These are phyloP conservation scores for Pitangus sulphuratus DNA, from an alignment of 2,797 vertebrate species.

Conservation along the genomic window DNA sequence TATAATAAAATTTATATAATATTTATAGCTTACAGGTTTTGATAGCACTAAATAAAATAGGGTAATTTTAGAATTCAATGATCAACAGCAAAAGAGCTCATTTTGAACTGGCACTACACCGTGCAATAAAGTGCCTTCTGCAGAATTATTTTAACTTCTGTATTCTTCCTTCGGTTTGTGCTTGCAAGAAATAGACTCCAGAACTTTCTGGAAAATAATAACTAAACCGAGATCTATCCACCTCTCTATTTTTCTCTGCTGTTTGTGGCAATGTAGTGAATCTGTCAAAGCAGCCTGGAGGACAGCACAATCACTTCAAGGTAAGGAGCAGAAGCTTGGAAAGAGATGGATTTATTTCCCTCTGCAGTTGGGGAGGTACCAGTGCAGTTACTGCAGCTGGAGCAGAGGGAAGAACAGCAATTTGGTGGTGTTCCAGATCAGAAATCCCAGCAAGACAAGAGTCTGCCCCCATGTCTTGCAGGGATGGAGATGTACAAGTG, in stretches of 20 bases:
- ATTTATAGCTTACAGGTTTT: not conserved
- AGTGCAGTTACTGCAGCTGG: not conserved
- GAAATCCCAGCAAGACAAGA: not conserved
- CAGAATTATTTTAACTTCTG: not conserved
- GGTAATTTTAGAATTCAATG: not conserved
- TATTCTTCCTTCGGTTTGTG: not conserved
- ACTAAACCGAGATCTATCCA: not conserved
- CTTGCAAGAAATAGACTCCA: not conserved
- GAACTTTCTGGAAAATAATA: not conserved
- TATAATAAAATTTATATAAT: not conserved
- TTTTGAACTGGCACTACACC: not conserved
- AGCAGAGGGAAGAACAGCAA: not conserved
- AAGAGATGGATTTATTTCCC: not conserved
- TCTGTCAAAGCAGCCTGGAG: not conserved
- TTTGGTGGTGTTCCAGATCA: not conserved
- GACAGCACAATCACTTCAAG: not conserved
- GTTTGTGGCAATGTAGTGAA: fast-evolving
- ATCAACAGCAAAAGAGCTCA: not conserved
- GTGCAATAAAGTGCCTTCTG: not conserved
- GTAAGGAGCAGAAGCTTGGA: not conserved
- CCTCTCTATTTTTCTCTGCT: not conserved
- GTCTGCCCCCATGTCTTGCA: not conserved
- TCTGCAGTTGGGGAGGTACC: fast-evolving
- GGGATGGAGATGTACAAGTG: not conserved
- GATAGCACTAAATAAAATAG: not conserved